phyloP scores from a whole-genome alignment of 2,888 invertebrate species.

The Melitaea athalia region DNA sequence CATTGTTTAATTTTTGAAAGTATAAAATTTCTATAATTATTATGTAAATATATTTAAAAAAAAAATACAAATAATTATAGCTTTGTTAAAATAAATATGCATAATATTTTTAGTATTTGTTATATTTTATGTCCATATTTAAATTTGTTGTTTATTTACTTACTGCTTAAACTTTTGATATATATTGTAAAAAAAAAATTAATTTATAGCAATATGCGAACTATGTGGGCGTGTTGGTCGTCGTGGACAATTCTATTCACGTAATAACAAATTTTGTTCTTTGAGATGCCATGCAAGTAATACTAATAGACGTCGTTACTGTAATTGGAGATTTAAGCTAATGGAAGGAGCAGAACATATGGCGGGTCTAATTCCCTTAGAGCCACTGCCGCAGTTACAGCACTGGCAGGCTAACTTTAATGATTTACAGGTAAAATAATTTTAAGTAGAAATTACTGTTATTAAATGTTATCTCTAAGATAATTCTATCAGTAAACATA shows the following conservation, averaged over 20 bases:
- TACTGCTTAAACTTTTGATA: not conserved
- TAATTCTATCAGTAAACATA: too few species aligned
- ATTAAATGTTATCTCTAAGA: too few species aligned
- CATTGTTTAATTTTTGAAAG: too few species aligned
- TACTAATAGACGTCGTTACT: slow-evolving; percentile 53
- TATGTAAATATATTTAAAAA: too few species aligned
- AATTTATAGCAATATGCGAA: slow-evolving; percentile 70
- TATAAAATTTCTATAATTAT: too few species aligned
- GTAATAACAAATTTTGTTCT: slow-evolving; percentile 72
- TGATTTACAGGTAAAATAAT: slow-evolving; percentile 62
- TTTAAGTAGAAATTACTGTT: not conserved
- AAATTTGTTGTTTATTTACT: too few species aligned
- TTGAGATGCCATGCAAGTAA: slow-evolving; percentile 65
- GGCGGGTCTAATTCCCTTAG: slow-evolving; percentile 75
- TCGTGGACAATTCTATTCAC: slow-evolving; percentile 65
- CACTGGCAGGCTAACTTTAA: slow-evolving; percentile 71
- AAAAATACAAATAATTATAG: too few species aligned
- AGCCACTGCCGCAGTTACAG: slow-evolving; percentile 75
- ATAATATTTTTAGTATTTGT: too few species aligned
- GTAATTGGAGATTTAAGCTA: slow-evolving; percentile 70
- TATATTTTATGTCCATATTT: too few species aligned
- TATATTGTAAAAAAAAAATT: not conserved
- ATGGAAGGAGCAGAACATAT: slow-evolving; percentile 78
- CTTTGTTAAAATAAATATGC: too few species aligned
- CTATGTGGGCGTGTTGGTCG: slow-evolving; percentile 73